phyloP scores from a whole-genome alignment of 2,888 invertebrate genomes.

The Tetranychus truncatus region DNA sequence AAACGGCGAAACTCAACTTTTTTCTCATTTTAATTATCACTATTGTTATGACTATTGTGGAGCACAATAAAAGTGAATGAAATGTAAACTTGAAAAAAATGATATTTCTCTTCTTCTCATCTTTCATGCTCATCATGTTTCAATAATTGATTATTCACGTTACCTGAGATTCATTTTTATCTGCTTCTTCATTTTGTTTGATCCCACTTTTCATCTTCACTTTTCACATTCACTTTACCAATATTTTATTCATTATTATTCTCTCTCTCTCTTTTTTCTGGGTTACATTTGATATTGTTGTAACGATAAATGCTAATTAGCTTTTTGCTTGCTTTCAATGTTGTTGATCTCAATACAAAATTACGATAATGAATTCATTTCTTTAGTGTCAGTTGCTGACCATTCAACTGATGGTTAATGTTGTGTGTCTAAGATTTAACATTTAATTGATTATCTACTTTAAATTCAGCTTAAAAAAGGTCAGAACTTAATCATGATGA shows the following conservation, averaged over 20 bases:
- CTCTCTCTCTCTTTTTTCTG: background rate
- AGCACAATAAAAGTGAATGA: background rate
- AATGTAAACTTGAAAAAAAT: background rate
- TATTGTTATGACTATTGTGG: background rate
- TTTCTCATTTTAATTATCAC: background rate
- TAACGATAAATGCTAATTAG: too few relatives aligned
- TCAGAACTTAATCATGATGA: too few relatives aligned
- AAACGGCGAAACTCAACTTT: too few relatives aligned
- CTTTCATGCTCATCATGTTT: background rate
- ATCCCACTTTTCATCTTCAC: background rate
- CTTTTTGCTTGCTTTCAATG: too few relatives aligned
- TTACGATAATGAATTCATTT: background rate
- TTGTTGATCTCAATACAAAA: background rate
- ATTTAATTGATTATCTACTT: too few relatives aligned
- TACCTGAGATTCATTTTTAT: background rate
- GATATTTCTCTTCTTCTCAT: background rate
- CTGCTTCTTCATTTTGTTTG: background rate
- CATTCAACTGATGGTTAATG: too few relatives aligned
- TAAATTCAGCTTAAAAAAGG: too few relatives aligned
- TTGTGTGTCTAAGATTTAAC: too few relatives aligned
- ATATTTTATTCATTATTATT: background rate
- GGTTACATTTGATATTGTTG: too few relatives aligned
- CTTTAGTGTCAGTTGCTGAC: background rate
- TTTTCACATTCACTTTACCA: background rate
- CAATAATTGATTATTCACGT: background rate